Evolutionary conservation across 2,113 vertebrate genomes (phyloP).

Genomic region (Egretta garzetta): DNA sequence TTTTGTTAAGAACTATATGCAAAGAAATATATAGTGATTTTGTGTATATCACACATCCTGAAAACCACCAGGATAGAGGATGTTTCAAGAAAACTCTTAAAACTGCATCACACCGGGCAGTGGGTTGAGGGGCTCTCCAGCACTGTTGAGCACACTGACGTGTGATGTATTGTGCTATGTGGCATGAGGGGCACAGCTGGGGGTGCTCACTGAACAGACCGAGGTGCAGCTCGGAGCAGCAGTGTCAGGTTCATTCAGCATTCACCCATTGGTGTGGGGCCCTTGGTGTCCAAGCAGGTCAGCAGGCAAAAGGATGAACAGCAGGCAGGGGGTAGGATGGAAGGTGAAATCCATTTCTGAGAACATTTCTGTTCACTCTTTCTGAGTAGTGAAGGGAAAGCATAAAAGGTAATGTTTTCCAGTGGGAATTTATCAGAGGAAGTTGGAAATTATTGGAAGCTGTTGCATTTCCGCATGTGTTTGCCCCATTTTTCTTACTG

Average conservation of each 20-base stretch:
- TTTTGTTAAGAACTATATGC: neutral
- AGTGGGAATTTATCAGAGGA: neutral
- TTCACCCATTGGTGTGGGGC: rapidly evolving
- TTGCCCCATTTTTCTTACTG: neutral
- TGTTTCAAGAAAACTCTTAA: neutral
- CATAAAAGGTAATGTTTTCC: neutral
- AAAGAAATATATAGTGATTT: neutral
- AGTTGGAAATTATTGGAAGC: neutral
- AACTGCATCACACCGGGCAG: neutral
- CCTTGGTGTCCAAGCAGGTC: neutral
- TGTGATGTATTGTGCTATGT: neutral
- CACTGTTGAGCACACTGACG: neutral
- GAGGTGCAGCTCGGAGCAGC: neutral
- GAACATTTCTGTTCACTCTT: neutral
- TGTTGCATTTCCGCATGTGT: neutral
- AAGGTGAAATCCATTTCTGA: neutral
- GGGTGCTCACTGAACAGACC: neutral
- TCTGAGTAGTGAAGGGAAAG: neutral
- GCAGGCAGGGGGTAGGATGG: neutral
- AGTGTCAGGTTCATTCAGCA: neutral
- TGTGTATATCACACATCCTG: neutral
- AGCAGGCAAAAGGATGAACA: neutral
- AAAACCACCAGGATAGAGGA: neutral
- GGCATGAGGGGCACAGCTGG: neutral
- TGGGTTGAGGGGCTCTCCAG: neutral